Base-by-base conservation (phyloP, 2,888 invertebrate genomes). In the Cosmopolites sordidus region DNA sequence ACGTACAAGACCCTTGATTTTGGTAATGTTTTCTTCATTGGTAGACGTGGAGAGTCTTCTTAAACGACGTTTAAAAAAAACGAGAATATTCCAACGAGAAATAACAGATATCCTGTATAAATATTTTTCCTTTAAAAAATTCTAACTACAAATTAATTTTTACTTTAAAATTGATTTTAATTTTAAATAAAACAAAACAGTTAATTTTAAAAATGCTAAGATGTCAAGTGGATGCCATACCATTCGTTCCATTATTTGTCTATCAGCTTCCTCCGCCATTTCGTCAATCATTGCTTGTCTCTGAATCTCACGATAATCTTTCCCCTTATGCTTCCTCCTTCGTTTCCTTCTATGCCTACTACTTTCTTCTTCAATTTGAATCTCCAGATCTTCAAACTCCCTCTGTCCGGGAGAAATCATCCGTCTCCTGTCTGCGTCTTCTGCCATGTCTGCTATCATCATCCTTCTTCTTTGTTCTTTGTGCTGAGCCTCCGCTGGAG, bases 301-400 rank as follows among this genome's bases (percentile, higher is more conserved):
- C 15, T 29, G 16, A 14, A 11, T 16, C 6, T 6, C 44, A 9
- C 12, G n/a, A 15, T 12, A 30, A 2, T 44, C 14, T 43, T 22
- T 22, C 16, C 29, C 43, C 15, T 27, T 43, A 8, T n/a, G 27
- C 1, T 12, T 11, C 16, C 44, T 5, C 15, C 8, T 1, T 1
- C 16, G 16, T 30, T 5, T 33, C 39, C 2, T 47, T 30, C 29
- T 39, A 11, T 2, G 37, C 37, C n/a, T 11, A 4, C 33, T 33
- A 6, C 27, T 5, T 33, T 33, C n/a, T 33, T 33, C 5, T 12
- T 11, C 11, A 14, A 42, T 43, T 22, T 42, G 41, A 18, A 30
- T 11, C 30, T 48, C 37, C 4, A 48, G 11, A 29, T 43, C 37
- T 22, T 48, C 43, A 33, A 48, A 48, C 16, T 48, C 42, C 33